Base-by-base conservation (phyloP, 2,888 invertebrate species). In the Metopia argyrocephala region DNA sequence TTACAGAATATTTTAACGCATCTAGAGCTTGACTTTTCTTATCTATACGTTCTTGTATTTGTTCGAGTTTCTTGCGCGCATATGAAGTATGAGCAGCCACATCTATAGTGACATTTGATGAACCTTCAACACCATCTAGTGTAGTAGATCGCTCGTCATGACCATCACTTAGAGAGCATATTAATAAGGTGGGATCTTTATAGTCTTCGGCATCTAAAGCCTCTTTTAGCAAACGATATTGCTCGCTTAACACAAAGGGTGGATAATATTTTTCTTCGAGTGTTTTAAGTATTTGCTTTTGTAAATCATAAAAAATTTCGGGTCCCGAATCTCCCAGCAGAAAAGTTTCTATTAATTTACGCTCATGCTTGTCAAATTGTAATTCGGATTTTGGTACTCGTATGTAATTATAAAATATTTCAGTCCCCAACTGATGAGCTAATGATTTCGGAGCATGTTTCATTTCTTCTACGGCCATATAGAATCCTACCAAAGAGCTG, bases 361-460 rank as follows among this genome's bases (percentile, higher is more conserved):
- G 92, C 5, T 94, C 94, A 65, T 93, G 93, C 92, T 93, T 96
- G 87, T 96, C 95, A 54, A 96, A 94, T 91, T 95, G 95, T 79
- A 96, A 94, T 87, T 95, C 95, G 0, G 95, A 95, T 79, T 94
- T 94, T 2, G 95, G 94, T 64, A 95, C 95, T 83, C 95, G 92
- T 79, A 97, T 95, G 86, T 95, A 97, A 3, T 96, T 96, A 87
- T 97, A 96, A 91, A 96, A 97, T 86, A 97, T 96, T 90, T 97
- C 97, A n/a, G 96, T 95, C 9, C 96, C 97, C 28, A 96, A 91
- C 86, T 97, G 96, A 90, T 97, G 96, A 93, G 95, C 95, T 84
- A 93, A 93, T 79, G 94, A 94, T 84, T 95, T 92, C 59, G 94
- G 94, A n/a, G 95, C 93, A 74, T 93, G 92, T 83, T 95, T 93